These are phyloP conservation scores for Lepetodrilus schrolli DNA, from an alignment of 2,888 invertebrate species.

Conservation along the genomic window DNA sequence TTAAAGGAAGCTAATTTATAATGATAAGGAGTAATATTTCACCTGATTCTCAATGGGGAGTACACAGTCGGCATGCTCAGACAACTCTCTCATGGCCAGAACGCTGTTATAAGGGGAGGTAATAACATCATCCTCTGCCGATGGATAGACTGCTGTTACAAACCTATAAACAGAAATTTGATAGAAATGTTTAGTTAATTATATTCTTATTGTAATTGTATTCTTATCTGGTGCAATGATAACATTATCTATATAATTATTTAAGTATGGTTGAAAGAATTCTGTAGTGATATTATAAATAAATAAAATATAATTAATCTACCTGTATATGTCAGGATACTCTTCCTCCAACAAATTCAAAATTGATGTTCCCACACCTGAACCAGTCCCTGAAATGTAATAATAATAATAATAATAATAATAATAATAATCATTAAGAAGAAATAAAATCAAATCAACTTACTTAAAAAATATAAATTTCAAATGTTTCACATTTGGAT, in stretches of 20 bases:
- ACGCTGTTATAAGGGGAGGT: slow-evolving; percentile 77
- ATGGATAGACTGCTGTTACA: slow-evolving; percentile 77
- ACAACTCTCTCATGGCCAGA: slow-evolving; percentile 75
- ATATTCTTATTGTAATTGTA: no score
- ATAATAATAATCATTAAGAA: no score
- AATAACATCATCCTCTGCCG: slow-evolving; percentile 76
- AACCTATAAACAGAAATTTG: slow-evolving; percentile 70
- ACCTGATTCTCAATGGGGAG: slow-evolving; percentile 77
- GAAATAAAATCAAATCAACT: no score
- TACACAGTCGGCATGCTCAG: slow-evolving; percentile 76
- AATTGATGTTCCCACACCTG: slow-evolving; percentile 75
- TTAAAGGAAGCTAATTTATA: no score
- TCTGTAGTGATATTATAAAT: no score
- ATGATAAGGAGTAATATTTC: background rate
- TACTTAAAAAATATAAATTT: no score
- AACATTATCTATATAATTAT: background rate
- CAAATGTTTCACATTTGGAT: no score
- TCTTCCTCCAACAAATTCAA: slow-evolving; percentile 74
- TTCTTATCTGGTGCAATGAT: background rate
- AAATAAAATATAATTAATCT: no score
- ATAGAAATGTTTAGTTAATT: no score
- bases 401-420: no score
- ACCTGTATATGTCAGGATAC: slow-evolving; percentile 76
- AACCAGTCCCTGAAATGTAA: slow-evolving; percentile 73
- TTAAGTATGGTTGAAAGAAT: no score